Evolutionary conservation across 1,140 invertebrate species (phyloP), one percentile per base, ranked within the genome.

Genomic region (Mercenaria mercenaria): DNA sequence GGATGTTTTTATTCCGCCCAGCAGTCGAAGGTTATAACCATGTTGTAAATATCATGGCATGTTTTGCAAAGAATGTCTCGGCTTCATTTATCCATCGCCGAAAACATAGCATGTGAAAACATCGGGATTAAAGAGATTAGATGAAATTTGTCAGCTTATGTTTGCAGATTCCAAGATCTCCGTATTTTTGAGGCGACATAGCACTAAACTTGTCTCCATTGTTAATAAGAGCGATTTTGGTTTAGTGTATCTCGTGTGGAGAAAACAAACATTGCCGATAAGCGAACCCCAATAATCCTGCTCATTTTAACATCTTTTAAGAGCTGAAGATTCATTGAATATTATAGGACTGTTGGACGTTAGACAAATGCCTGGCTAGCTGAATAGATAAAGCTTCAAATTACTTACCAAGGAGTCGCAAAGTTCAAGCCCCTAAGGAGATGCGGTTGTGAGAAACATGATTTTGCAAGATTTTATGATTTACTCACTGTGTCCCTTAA

Each of bases 231-330:
- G 23, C 43, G 3, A 47, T 50, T 43, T 77, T 26, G 74, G 50
- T 50, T 23, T 77, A 11, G 43, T 50, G 43, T 13, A 50, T 77
- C 74, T 79, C 32, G 47, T 79, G 76, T 52, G 76, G 47, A 34
- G 47, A 79, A 79, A 37, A 79, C 47, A 79, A 79, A 79, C 76
- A 79, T 6, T 52, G n/a, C 37, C 18, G 76, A 79, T 79, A 79
- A 72, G 10, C 23, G 0, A 20, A 29, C 32, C 26, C 59, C 23
- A 23, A 56, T 56, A 56, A 15, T 4, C 52, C 52, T 56, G 52
- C 23, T 20, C 23, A 56, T 56, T 56, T 56, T 56, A 6, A 56
- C 52, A 56, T 56, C 11, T 56, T 56, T 23, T 4, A 56, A 56
- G 52, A 47, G 18, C n/a, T n/a, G n/a, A n/a, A n/a, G n/a, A n/a